phyloP scores from a whole-genome alignment of 2,888 invertebrate genomes.

The Drosophila infuscata region DNA sequence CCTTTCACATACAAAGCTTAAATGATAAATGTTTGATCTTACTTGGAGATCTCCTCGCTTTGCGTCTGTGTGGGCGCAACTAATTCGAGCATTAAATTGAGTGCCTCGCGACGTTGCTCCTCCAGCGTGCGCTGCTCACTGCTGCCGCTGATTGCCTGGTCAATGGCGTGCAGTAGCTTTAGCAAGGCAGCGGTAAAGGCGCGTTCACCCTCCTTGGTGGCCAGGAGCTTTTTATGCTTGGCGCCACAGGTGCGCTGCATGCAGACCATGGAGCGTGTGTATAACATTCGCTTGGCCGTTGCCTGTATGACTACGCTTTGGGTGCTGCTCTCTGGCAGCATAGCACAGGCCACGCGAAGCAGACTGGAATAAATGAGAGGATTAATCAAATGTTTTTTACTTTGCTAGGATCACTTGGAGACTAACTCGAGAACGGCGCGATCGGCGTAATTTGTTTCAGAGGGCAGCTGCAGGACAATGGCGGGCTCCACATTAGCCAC shows the following conservation, averaged over 20 bases:
- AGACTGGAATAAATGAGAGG: constrained; percentile 55
- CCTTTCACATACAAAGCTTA: neutral
- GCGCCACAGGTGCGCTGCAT: constrained; percentile 81
- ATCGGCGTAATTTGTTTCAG: constrained; percentile 86
- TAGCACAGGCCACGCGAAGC: constrained; percentile 77
- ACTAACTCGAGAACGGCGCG: constrained; percentile 87
- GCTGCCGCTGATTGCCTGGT: constrained; percentile 67
- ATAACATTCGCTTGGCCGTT: constrained; percentile 83
- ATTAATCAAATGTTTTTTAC: neutral
- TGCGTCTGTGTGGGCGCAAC: constrained; percentile 82
- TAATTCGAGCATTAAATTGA: constrained; percentile 83
- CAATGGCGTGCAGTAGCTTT: constrained; percentile 76
- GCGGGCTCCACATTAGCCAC: constrained; percentile 90
- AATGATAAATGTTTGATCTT: constrained; percentile 24
- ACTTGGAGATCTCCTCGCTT: constrained; percentile 83
- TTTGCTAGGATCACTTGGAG: neutral
- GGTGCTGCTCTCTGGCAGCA: constrained; percentile 72
- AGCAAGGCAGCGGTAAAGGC: constrained; percentile 76
- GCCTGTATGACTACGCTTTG: constrained; percentile 66
- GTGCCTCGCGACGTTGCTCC: constrained; percentile 80
- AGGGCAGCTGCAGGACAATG: constrained; percentile 87
- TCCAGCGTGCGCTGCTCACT: constrained; percentile 68
- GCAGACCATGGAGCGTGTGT: constrained; percentile 82
- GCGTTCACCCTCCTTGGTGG: constrained; percentile 80
- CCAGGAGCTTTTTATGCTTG: constrained; percentile 82